phyloP scores from a whole-genome alignment of 1,140 invertebrate genomes.

The Pachypeltis micranthus region DNA sequence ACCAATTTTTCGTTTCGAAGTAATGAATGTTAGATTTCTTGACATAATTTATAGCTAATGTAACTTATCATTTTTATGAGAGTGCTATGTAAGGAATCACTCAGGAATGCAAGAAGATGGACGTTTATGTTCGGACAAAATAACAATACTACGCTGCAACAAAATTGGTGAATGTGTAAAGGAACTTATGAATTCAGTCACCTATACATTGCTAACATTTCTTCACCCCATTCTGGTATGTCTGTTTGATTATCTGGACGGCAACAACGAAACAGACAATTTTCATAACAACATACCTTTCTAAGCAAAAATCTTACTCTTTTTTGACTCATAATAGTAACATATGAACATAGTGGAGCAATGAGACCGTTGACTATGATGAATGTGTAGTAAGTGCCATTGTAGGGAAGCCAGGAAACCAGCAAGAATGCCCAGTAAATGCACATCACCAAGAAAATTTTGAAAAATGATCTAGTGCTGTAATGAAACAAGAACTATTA shows the following conservation, averaged over 20 bases:
- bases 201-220: conserved; percentile 43
- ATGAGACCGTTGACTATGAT: conserved; percentile 59
- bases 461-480: conserved; percentile 66
- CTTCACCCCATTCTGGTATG: conserved; percentile 69
- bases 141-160: too few species aligned
- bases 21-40: too few species aligned
- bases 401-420: conserved; percentile 55
- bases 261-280: conserved; percentile 40
- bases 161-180: too few species aligned
- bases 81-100: too few species aligned
- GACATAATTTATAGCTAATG: too few species aligned
- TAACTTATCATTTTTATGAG: too few species aligned
- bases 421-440: conserved; percentile 58
- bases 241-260: conserved; percentile 42
- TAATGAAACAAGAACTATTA: conserved; percentile 25
- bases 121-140: too few species aligned
- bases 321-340: conserved; percentile 60
- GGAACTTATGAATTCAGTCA: conserved; percentile 12
- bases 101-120: too few species aligned
- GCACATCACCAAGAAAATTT: conserved; percentile 59
- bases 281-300: conserved; percentile 60
- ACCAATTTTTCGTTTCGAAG: too few species aligned
- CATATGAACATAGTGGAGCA: conserved; percentile 57
- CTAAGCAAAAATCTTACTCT: conserved; percentile 61
- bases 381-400: conserved; percentile 55